Evolutionary conservation across 37 sponge, comb jelly and placozoan species (phyloP), one percentile per base, ranked within the genome.

Genomic region (Oscarella lobularis): DNA sequence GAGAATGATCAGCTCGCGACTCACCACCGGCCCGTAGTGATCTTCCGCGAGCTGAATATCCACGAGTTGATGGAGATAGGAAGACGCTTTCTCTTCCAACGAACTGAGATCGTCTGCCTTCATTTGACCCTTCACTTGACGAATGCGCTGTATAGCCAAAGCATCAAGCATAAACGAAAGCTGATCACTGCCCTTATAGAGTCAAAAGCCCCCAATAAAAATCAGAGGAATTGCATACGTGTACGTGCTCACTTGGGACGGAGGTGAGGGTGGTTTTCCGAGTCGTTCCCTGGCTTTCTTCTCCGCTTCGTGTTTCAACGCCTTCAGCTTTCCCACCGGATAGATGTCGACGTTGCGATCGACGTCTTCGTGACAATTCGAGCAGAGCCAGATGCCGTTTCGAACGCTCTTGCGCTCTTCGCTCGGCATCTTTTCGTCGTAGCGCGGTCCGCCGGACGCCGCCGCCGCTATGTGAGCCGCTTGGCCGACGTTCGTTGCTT

Each of bases 401-500:
- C 35, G 40, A 6, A 73, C 81, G 72, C 80, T 72, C 14, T 40
- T 75, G 31, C 87, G 74, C 40, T 79, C 77, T 54, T 83, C 84
- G 37, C 76, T 5, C 0, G 77, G 35, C 87, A 87, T 87, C 31
- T 35, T 76, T 14, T 60, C 71, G 65, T 87, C 80, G 73, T 83
- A 87, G 39, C 87, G 83, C 3, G 87, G 87, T 33, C 87, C 87
- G 1, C 81, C 84, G 0, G 75, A 67, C 0, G 87, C 87, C 35
- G 87, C 87, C 0, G 87, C 87, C 30, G 80, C 66, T 2, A 87
- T 87, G 74, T 87, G 87, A 30, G 87, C 87, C 3, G 84, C 87
- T 67, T 87, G 80, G 1, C 87, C 87, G 72, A 87, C 83, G 72
- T 72, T 80, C 60, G 66, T 41, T 2, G 67, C 60, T 35, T 65